Percentiles rank a stretch among this genome's conserved stretches.
Conservation (phyloP, 2,113 vertebrate species). For the Melierax canorus region DNA sequence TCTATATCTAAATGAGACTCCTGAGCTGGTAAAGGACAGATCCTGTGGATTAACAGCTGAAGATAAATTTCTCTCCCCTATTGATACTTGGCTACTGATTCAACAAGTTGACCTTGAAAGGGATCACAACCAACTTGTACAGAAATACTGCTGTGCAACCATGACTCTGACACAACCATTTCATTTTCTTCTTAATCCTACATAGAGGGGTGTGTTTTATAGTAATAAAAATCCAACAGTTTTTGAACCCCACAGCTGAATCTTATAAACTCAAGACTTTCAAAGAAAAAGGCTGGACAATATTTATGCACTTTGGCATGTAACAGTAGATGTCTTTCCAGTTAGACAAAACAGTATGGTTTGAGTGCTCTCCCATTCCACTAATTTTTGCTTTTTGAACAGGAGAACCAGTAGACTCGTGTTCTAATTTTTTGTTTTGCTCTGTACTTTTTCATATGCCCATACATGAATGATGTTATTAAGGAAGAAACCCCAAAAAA, state of each 20-base stretch:
- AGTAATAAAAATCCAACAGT: background rate
- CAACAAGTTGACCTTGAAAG: slow-evolving; percentile 34
- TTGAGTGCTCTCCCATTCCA: background rate
- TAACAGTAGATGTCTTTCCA: background rate
- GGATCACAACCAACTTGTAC: background rate
- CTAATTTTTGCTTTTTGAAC: background rate
- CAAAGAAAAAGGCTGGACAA: background rate
- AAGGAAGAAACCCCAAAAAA: background rate
- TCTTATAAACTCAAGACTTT: background rate
- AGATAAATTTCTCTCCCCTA: background rate
- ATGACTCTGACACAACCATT: background rate
- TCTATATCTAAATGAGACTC: slow-evolving; percentile 38
- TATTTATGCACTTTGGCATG: background rate
- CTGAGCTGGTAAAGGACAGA: slow-evolving; percentile 24
- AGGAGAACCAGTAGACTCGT: background rate
- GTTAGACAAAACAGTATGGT: background rate
- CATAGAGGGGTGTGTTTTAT: background rate
- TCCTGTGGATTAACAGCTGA: slow-evolving; percentile 32
- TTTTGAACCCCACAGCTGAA: background rate
- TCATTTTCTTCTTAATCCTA: background rate
- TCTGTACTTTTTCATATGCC: background rate
- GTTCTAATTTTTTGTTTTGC: background rate
- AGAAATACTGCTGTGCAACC: background rate
- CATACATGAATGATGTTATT: background rate
- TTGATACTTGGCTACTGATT: background rate